Conservation (phyloP, 2,797 vertebrate genomes). For the Helarctos malayanus region DNA sequence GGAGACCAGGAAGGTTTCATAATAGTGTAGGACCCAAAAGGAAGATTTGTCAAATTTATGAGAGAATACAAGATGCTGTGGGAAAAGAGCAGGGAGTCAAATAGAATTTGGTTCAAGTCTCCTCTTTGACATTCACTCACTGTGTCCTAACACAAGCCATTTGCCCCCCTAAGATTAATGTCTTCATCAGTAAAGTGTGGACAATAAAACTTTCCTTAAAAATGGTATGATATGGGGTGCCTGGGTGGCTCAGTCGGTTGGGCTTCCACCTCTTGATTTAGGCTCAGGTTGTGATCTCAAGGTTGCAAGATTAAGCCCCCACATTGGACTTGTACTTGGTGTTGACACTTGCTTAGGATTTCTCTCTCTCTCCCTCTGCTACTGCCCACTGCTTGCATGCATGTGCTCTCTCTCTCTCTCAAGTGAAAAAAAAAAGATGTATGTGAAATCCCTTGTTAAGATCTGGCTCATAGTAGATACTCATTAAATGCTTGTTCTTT, state of each 20-base stretch:
- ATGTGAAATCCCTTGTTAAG: constrained; percentile 8
- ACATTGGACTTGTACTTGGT: fast-evolving
- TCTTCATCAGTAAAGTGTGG: constrained; percentile 12
- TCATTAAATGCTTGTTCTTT: background rate
- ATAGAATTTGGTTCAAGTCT: background rate
- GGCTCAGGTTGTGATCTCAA: background rate
- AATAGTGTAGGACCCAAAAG: background rate
- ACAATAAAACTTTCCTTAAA: background rate
- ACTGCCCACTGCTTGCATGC: background rate
- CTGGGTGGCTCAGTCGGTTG: background rate
- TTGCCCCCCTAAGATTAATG: background rate
- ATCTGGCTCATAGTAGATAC: background rate
- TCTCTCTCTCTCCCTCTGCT: background rate
- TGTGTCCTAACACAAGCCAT: background rate
- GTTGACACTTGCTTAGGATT: background rate
- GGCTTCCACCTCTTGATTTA: background rate
- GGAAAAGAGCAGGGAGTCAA: background rate
- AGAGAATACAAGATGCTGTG: background rate
- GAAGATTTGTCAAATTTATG: background rate
- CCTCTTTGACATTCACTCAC: background rate
- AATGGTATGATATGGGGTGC: background rate
- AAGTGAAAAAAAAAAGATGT: background rate
- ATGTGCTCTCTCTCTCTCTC: background rate
- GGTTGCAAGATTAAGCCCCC: background rate
- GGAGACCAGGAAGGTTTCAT: background rate